Conservation (phyloP, 2,113 vertebrate species). For the Notechis scutatus region DNA sequence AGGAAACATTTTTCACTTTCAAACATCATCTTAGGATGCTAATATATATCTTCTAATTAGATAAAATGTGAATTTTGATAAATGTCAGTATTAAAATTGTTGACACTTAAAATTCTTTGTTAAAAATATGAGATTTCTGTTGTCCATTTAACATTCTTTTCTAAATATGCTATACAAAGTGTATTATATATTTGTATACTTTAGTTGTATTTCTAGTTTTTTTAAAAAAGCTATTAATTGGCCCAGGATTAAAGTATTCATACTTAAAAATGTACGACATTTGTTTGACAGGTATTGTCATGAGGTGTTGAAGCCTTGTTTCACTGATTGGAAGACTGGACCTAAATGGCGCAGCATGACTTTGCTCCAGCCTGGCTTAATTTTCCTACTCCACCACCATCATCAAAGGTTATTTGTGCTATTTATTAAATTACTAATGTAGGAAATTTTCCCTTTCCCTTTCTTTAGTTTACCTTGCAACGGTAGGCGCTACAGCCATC, state of each 20-base stretch:
- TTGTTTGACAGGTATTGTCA: constrained; percentile 69
- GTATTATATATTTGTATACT: not conserved
- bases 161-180: not conserved
- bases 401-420: constrained; percentile 70
- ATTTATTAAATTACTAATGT: constrained; percentile 20
- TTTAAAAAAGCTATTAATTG: not conserved
- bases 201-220: not conserved
- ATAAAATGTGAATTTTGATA: not conserved
- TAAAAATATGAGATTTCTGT: not conserved
- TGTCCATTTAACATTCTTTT: not conserved
- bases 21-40: not conserved
- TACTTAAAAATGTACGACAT: not conserved
- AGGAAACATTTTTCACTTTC: not conserved
- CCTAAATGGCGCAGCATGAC: constrained; percentile 87
- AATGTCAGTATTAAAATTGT: not conserved
- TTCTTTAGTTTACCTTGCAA: not conserved
- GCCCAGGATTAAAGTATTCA: not conserved
- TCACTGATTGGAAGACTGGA: constrained; percentile 68
- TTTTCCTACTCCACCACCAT: constrained; percentile 78
- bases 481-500: not conserved
- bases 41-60: not conserved
- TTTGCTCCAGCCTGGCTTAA: constrained; percentile 86
- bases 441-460: not conserved
- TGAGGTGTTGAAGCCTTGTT: constrained; percentile 79
- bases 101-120: not conserved